Base-by-base conservation (phyloP, 2,113 vertebrate species). In the Aix galericulata region DNA sequence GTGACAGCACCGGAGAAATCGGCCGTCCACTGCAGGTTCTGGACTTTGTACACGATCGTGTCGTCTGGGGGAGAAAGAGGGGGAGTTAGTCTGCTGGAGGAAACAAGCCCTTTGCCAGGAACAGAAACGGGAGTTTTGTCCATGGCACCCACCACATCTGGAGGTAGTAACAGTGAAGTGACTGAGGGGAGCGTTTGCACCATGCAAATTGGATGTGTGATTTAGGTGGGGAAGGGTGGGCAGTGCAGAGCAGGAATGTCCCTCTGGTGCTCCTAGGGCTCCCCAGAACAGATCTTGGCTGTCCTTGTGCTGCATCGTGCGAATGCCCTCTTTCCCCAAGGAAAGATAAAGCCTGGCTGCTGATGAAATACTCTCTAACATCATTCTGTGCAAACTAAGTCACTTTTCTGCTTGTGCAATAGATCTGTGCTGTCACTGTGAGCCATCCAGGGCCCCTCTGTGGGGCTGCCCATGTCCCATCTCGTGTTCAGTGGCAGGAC, bases 1-100 rank as follows among this genome's bases (percentile, higher is more conserved):
- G 98, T 99, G 78, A 99, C 93, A 25, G 98, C 97, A 0, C 99
- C 99, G 0, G 97, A 97, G 94, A 99, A 99, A 95, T 99, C 99
- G 0, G 98, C 98, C 0, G 97, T 98, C 99, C 99, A 99, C 94
- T 99, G 99, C n/a, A 99, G 98, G 95, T 99, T 99, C 97, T 99
- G 99, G 25, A 99, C 98, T 96, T 99, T 99, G 94, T 99, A 99
- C 16, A 98, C 98, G 3, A 98, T 97, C 6, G 98, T 97, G 68
- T 99, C 99, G 67, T 96, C 99, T 99, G 79, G 13, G 92, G 38
- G 83, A 38, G 82, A 31, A 78, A 66, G 0, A 7, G 34, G 60
- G 38, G 73, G 67, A 11, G 32, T 60, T 26, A 62, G 34, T 22
- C 15, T 34, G 9, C 8, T 0, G 2, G 29, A 66, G 48, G 38